Evolutionary conservation across 1,140 invertebrate species (phyloP), one percentile per base, ranked within the genome.

Genomic region (Magallana ariakensis): DNA sequence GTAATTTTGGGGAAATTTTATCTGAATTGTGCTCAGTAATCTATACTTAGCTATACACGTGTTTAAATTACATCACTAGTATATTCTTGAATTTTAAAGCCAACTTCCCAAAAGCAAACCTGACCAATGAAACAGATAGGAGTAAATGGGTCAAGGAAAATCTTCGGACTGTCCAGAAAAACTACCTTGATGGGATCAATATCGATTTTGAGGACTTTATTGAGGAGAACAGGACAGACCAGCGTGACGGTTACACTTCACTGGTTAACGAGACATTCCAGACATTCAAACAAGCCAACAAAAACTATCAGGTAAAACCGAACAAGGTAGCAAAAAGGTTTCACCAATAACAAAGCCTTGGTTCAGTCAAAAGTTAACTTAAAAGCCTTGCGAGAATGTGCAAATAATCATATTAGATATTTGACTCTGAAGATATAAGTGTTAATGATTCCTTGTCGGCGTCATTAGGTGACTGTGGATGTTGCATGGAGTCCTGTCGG

Each of bases 161-260:
- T 80, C 82, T 94, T 19, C 84, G 88, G 0, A 80, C 90, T 80
- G 92, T 93, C 2, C 83, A 91, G 16, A 58, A 91, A 9, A 91
- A 94, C 60, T 94, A 91, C 81, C 87, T 95, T 33, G 95, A 95
- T 91, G 95, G 95, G 9, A 90, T 95, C 46, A 95, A 95, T 87
- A 91, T 95, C 55, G 95, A 95, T 87, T 94, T 93, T 91, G 95
- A 95, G 85, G 91, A 92, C 88, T 90, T 91, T 15, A 92, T 95
- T 75, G 86, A 87, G 10, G 60, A 88, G 53, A 90, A 92, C 70
- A 90, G 93, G 33, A 89, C 90, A 11, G 91, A 92, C 22, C 6
- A 90, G 11, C 87, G 90, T 26, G 83, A 91, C 62, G 93, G 87
- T 8, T 92, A 94, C 57, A 94, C 93, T 4, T 60, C 84, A 19